A percentile compares a stretch with the other conserved stretches of the same genome.
These are phyloP conservation scores for Proterorhinus semilunaris DNA, from an alignment of 2,113 vertebrate genomes.

Conservation along the genomic window DNA sequence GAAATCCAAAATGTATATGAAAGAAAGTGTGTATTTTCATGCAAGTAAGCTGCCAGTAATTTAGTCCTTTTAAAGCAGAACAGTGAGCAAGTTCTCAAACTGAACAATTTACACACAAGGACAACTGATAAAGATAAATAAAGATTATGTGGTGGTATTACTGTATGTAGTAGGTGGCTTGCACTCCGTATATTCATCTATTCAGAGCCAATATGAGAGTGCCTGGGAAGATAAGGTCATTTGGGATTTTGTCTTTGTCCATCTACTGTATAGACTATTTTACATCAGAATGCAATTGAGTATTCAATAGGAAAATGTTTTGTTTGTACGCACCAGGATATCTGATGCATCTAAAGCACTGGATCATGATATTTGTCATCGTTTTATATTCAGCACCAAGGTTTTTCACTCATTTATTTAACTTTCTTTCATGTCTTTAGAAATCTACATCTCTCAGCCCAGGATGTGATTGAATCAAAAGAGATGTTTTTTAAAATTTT, in stretches of 20 bases:
- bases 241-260: slow-evolving; percentile 38
- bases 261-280: slow-evolving; percentile 18
- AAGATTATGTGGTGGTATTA: too few species aligned
- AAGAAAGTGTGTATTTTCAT: not conserved
- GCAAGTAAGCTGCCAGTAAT: not conserved
- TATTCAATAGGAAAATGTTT: not conserved
- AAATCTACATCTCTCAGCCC: slow-evolving; percentile 8
- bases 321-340: not conserved
- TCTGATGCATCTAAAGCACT: slow-evolving; percentile 32
- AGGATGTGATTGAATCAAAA: slow-evolving; percentile 22
- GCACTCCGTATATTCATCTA: not conserved
- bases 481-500: slow-evolving; percentile 18
- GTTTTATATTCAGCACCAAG: not conserved
- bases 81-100: not conserved
- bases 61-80: not conserved
- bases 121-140: not conserved
- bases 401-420: slow-evolving; percentile 17
- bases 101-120: slow-evolving; percentile 6
- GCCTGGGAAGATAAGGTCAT: slow-evolving; percentile 22
- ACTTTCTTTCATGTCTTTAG: slow-evolving; percentile 8
- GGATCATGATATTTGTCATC: slow-evolving; percentile 20
- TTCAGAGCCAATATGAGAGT: slow-evolving; percentile 38
- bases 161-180: too few species aligned
- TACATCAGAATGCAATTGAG: not conserved
- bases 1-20: too few species aligned